Conservation (phyloP, 2,113 vertebrate species). For the Balaenoptera acutorostrata region DNA sequence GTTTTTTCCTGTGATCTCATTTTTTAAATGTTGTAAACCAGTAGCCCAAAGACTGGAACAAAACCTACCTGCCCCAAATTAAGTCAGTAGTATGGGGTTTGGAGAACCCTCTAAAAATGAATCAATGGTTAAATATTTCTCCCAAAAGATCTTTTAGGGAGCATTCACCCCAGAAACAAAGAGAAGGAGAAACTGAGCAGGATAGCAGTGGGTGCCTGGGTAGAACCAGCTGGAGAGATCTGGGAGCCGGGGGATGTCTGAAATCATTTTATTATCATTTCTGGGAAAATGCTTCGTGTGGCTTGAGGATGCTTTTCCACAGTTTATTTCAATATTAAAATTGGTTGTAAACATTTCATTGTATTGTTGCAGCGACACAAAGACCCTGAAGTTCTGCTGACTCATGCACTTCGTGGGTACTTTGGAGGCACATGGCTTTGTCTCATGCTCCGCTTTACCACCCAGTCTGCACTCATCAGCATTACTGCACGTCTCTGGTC, state of each 20-base stretch:
- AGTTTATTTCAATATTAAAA: neutral
- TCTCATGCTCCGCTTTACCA: neutral
- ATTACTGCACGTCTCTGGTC: fast-evolving
- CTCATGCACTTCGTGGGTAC: neutral
- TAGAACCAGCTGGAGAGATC: fast-evolving
- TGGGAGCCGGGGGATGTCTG: fast-evolving
- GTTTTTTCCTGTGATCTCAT: neutral
- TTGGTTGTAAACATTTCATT: neutral
- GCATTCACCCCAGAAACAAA: neutral
- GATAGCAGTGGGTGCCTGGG: neutral
- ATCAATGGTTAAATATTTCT: neutral
- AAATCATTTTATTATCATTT: neutral
- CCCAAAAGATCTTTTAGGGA: neutral
- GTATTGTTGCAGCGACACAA: neutral
- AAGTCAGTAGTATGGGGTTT: neutral
- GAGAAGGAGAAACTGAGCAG: neutral
- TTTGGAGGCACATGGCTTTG: neutral
- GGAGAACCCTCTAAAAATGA: neutral
- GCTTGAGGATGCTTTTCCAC: neutral
- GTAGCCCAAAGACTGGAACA: neutral
- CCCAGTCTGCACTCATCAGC: neutral
- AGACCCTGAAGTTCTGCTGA: fast-evolving
- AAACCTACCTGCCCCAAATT: neutral
- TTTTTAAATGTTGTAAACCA: neutral
- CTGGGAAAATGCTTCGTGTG: neutral